phyloP scores from a whole-genome alignment of 30 jellyfish, hydroid and myxozoan genomes.

The Turritopsis dohrnii region DNA sequence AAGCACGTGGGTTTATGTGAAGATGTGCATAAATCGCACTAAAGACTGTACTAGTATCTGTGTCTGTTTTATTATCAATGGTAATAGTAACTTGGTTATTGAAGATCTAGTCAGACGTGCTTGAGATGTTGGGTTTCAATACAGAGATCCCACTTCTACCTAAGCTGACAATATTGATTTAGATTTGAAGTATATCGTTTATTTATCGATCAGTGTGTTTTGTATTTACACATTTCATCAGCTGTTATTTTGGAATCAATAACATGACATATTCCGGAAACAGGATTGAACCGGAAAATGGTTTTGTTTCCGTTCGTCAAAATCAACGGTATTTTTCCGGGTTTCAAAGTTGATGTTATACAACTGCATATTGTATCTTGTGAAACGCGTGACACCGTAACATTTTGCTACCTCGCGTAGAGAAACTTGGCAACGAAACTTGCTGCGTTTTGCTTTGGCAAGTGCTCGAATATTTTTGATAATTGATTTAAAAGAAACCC shows the following conservation, averaged over 20 bases:
- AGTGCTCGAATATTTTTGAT: background rate
- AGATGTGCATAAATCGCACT: too few species aligned
- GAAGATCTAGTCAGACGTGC: too few species aligned
- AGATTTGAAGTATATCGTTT: background rate
- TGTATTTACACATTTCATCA: background rate
- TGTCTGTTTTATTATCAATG: too few species aligned
- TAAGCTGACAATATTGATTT: background rate
- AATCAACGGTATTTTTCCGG: background rate
- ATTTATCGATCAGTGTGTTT: background rate
- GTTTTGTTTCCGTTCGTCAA: background rate
- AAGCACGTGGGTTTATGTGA: too few species aligned
- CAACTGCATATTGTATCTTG: background rate
- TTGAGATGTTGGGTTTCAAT: too few species aligned
- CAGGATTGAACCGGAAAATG: background rate
- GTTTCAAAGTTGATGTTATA: background rate
- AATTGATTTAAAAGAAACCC: background rate
- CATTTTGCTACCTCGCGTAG: background rate
- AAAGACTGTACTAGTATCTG: too few species aligned
- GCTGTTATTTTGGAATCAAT: background rate
- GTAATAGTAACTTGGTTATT: too few species aligned
- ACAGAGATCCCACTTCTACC: background rate
- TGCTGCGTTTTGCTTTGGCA: background rate
- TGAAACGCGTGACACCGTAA: background rate
- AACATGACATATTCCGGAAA: background rate
- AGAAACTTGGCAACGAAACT: background rate